These are phyloP conservation scores for Sinotaia quadrata DNA, from an alignment of 2,888 invertebrate species.

Conservation along the genomic window DNA sequence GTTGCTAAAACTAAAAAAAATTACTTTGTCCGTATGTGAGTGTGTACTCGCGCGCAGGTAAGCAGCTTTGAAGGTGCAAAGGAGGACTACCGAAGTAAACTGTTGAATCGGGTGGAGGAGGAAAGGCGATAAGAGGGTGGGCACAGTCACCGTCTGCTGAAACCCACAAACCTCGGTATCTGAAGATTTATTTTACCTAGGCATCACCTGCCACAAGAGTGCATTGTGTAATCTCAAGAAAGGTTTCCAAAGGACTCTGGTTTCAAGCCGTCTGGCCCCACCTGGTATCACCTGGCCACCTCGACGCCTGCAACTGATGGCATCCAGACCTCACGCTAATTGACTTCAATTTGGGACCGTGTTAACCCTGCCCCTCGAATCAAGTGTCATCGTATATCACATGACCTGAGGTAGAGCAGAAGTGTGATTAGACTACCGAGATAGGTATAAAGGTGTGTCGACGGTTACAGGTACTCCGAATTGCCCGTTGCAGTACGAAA, in stretches of 20 bases:
- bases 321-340: not conserved
- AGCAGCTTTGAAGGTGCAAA: too few species aligned
- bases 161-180: not conserved
- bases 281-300: slow-evolving; percentile 2
- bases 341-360: not conserved
- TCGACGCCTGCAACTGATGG: not conserved
- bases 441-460: too few species aligned
- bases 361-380: not conserved
- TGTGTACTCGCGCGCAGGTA: too few species aligned
- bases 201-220: not conserved
- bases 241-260: not conserved
- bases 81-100: not conserved
- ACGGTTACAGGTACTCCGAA: too few species aligned
- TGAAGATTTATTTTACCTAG: not conserved
- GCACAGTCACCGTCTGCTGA: too few species aligned
- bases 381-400: not conserved
- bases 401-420: not conserved
- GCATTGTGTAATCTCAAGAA: not conserved
- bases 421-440: too few species aligned
- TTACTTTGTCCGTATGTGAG: too few species aligned
- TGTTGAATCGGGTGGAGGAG: not conserved
- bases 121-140: not conserved
- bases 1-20: too few species aligned
- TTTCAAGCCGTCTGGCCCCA: not conserved
- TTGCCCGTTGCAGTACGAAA: too few species aligned